Percentiles rank a stretch among this genome's conserved stretches.
phyloP scores from a whole-genome alignment of 2,113 vertebrate species.

The Phyllostomus hastatus region DNA sequence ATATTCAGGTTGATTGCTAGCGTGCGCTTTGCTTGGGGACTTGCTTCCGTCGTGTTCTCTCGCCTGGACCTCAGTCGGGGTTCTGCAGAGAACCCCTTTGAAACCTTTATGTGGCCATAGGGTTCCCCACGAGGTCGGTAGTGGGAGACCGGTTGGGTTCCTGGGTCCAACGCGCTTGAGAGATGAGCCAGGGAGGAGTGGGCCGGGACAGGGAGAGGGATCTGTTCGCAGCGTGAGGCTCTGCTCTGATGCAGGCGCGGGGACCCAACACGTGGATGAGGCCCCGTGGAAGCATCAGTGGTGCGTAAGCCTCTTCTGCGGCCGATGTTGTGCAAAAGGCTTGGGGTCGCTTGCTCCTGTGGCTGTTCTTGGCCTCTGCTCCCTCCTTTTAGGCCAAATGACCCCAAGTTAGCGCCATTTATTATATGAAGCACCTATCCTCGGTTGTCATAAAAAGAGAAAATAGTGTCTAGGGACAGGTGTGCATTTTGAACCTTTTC shows the following conservation, averaged over 20 bases:
- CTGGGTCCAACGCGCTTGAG: not conserved
- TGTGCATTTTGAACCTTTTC: not conserved
- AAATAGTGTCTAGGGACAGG: not conserved
- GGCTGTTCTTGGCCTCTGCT: not conserved
- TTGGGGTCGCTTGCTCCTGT: not conserved
- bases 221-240: not conserved
- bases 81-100: not conserved
- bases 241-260: not conserved
- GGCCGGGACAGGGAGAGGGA: not conserved
- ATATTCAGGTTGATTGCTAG: not conserved
- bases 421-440: rapidly evolving
- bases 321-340: too few relatives aligned
- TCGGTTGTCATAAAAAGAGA: not conserved
- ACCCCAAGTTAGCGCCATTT: not conserved
- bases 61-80: rapidly evolving
- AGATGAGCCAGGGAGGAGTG: not conserved
- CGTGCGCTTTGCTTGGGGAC: not conserved
- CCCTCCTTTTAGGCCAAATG: not conserved
- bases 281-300: not conserved
- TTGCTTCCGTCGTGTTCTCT: not conserved
- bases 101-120: not conserved
- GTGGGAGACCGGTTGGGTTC: not conserved
- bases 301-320: not conserved
- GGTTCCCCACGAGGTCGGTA: not conserved
- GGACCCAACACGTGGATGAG: rapidly evolving